Conservation (phyloP, 2,113 vertebrate species). For the Sander vitreus region DNA sequence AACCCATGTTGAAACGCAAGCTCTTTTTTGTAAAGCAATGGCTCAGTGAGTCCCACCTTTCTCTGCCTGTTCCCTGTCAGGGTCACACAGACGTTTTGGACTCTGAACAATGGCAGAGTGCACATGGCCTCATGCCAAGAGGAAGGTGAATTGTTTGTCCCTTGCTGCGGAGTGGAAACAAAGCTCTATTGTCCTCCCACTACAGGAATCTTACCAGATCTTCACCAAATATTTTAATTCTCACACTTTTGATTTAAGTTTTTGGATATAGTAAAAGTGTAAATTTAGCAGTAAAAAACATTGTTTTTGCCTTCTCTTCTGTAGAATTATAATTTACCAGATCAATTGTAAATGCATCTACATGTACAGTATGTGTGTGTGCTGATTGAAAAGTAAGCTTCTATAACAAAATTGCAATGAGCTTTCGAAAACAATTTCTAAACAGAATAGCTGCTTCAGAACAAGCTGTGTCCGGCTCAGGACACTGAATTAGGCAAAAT, state of each 20-base stretch:
- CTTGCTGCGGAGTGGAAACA: conserved; percentile 59
- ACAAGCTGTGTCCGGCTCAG: conserved; percentile 14
- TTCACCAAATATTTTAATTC: conserved; percentile 33
- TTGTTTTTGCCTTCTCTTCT: not conserved
- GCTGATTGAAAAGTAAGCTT: not conserved
- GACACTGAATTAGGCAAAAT: conserved; percentile 32
- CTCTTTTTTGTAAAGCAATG: conserved; percentile 19
- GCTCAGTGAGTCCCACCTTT: conserved; percentile 54
- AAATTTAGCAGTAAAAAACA: not conserved
- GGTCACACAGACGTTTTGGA: conserved; percentile 70
- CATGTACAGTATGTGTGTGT: not conserved
- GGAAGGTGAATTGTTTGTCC: conserved; percentile 77
- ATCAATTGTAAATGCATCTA: not conserved
- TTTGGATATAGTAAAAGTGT: not conserved
- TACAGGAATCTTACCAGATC: conserved; percentile 42
- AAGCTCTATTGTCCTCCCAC: conserved; percentile 63
- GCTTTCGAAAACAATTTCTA: conserved; percentile 19
- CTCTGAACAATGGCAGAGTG: conserved; percentile 71
- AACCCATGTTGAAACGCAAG: conserved; percentile 58
- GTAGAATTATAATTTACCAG: too few species aligned
- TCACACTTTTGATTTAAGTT: not conserved
- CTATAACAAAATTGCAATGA: not conserved
- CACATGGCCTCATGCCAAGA: conserved; percentile 73
- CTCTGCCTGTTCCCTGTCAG: conserved; percentile 44
- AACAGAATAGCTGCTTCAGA: conserved; percentile 28